Conservation (phyloP, 2,113 vertebrate species). For the Lethenteron reissneri region DNA sequence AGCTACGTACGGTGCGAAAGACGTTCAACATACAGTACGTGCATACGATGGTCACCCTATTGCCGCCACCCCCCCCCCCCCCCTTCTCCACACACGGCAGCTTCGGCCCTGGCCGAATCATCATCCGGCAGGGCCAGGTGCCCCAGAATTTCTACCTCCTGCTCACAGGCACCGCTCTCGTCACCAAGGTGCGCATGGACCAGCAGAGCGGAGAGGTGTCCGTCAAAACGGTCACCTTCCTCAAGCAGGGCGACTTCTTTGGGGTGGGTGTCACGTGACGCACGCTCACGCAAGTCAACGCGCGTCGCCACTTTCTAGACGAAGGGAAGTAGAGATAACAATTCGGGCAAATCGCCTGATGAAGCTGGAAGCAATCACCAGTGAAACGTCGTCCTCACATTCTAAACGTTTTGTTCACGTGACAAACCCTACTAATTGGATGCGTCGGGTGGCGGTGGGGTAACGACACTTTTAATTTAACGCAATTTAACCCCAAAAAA, state of each 20-base stretch:
- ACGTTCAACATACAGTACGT: neutral
- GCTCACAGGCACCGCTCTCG: slow-evolving; percentile 6
- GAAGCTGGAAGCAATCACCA: no score
- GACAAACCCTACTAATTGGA: no score
- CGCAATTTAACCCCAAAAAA: no score
- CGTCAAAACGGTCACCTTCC: slow-evolving; percentile 9
- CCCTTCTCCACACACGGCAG: neutral
- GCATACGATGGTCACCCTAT: slow-evolving; percentile 4
- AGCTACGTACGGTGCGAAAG: slow-evolving; percentile 9
- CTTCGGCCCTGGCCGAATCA: slow-evolving; percentile 12
- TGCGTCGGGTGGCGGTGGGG: no score
- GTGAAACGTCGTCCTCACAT: no score
- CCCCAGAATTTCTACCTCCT: slow-evolving; percentile 12
- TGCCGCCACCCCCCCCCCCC: neutral
- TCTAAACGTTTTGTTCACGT: no score
- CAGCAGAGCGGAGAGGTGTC: slow-evolving; percentile 11
- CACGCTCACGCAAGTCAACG: no score
- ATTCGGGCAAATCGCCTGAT: no score
- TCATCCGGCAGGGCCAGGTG: slow-evolving; percentile 7
- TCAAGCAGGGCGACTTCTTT: slow-evolving; percentile 13
- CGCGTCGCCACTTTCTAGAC: no score
- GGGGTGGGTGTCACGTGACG: neutral
- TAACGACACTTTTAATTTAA: no score
- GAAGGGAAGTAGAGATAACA: no score
- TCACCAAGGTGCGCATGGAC: slow-evolving; percentile 8